Conservation (phyloP, 2,797 vertebrate species). For the Microctenopoma steveboyesi region DNA sequence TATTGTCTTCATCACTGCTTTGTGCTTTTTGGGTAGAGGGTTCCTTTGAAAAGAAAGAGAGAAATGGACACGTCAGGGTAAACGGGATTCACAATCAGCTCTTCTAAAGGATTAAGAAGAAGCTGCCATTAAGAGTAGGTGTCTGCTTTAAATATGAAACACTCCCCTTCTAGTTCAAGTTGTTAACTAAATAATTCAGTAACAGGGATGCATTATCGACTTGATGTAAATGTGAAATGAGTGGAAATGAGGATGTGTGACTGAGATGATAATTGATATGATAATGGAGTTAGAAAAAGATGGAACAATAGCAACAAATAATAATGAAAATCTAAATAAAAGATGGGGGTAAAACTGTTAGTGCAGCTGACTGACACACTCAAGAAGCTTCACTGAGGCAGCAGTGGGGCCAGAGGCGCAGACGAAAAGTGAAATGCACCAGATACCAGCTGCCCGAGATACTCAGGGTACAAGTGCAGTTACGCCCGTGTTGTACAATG, state of each 20-base stretch:
- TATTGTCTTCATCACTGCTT: neutral
- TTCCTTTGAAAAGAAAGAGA: conserved; percentile 1
- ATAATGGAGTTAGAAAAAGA: conserved; percentile 78
- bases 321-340: conserved; percentile 84
- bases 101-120: conserved; percentile 66
- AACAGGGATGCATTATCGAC: conserved; percentile 80
- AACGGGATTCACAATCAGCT: conserved; percentile 40
- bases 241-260: conserved; percentile 81
- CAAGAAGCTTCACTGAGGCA: conserved; percentile 35
- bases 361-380: conserved; percentile 63
- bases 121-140: conserved; percentile 81
- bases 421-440: conserved; percentile 26
- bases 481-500: conserved; percentile 23
- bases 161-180: conserved; percentile 78
- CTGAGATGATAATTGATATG: conserved; percentile 86
- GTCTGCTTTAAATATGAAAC: conserved; percentile 86
- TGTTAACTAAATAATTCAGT: conserved; percentile 85
- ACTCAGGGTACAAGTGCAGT: conserved; percentile 6
- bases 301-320: conserved; percentile 83
- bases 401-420: neutral
- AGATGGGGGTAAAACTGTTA: conserved; percentile 82
- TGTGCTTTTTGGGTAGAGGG: too few species aligned
- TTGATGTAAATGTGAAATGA: conserved; percentile 85
- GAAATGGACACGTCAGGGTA: conserved; percentile 39
- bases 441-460: conserved; percentile 22